Evolutionary conservation across 2,113 vertebrate genomes (phyloP).

Genomic region (Pomatorhinus ruficollis): DNA sequence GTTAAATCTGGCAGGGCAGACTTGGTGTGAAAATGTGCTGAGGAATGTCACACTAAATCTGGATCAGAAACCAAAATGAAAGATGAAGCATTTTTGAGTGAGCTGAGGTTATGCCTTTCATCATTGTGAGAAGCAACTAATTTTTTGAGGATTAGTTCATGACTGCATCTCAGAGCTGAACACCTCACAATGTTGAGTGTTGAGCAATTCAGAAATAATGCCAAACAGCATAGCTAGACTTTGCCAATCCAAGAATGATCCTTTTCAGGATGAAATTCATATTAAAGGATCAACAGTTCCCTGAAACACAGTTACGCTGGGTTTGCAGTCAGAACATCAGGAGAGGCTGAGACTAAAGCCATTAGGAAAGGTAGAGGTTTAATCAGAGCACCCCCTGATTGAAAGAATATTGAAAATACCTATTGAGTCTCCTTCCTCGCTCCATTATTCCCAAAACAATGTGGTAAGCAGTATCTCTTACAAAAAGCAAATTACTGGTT

Average conservation of each 20-base stretch:
- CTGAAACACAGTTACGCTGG: not conserved
- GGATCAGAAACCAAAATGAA: not conserved
- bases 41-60: not conserved
- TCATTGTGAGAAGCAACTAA: not conserved
- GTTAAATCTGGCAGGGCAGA: not conserved
- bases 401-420: not conserved
- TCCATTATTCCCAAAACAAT: not conserved
- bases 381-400: not conserved
- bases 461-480: not conserved
- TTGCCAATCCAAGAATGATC: not conserved
- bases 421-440: not conserved
- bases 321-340: not conserved
- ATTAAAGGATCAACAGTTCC: not conserved
- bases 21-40: not conserved
- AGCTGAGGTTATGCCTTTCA: not conserved
- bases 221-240: not conserved
- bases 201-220: not conserved
- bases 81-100: not conserved
- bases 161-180: not conserved
- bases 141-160: not conserved
- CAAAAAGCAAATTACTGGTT: not conserved
- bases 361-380: not conserved
- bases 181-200: rapidly evolving
- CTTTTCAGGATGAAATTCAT: not conserved
- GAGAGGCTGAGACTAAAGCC: not conserved